phyloP scores from a whole-genome alignment of 2,797 vertebrate species.

The Anguilla obscura region DNA sequence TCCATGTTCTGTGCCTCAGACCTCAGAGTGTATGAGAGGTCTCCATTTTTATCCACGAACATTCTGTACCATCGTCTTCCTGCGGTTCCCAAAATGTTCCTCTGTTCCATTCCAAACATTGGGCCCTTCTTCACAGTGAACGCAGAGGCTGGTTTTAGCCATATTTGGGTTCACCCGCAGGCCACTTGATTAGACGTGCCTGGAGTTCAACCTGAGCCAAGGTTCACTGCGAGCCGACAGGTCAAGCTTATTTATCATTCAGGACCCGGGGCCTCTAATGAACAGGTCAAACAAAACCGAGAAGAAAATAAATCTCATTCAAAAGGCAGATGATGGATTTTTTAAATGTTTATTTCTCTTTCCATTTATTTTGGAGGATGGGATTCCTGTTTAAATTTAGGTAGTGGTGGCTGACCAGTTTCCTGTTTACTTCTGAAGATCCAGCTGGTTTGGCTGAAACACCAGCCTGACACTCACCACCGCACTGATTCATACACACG shows the following conservation, averaged over 20 bases:
- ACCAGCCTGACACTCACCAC: not conserved
- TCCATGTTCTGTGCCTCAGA: not conserved
- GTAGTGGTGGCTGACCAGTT: not conserved
- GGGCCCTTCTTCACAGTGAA: not conserved
- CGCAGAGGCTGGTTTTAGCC: not conserved
- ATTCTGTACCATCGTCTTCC: not conserved
- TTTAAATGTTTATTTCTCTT: conserved; percentile 26
- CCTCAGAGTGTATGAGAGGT: not conserved
- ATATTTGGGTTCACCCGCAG: not conserved
- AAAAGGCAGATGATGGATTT: not conserved
- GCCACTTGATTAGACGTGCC: not conserved
- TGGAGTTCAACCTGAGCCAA: not conserved
- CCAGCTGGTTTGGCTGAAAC: conserved; percentile 27
- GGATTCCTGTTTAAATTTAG: conserved; percentile 32
- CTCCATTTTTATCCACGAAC: not conserved
- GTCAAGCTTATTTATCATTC: conserved; percentile 17
- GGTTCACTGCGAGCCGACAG: not conserved
- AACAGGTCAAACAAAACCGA: not conserved
- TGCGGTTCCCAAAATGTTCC: not conserved
- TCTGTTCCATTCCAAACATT: not conserved
- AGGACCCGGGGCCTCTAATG: not conserved
- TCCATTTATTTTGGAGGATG: not conserved
- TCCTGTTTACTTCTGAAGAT: conserved; percentile 32
- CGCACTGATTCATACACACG: not conserved
- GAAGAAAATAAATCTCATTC: conserved; percentile 5